Evolutionary conservation across 2,797 vertebrate genomes (phyloP).

Genomic region (Podarcis lilfordi): DNA sequence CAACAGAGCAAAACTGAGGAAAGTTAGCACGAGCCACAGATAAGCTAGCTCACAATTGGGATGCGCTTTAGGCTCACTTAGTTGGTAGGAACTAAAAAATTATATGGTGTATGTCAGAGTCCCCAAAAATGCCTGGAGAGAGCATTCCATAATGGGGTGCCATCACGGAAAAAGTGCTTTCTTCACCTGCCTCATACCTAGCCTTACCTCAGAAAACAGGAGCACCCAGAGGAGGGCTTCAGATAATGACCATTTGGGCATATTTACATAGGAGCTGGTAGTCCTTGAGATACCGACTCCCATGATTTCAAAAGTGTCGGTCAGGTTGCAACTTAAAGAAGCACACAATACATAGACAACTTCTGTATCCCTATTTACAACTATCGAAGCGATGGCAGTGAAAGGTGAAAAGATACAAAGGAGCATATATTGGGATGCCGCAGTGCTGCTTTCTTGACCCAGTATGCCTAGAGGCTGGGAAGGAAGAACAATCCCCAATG

Average conservation of each 20-base stretch:
- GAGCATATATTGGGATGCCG: background rate
- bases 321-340: background rate
- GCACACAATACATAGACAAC: background rate
- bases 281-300: background rate
- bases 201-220: background rate
- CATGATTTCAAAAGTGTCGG: background rate
- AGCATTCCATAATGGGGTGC: background rate
- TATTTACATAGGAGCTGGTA: background rate
- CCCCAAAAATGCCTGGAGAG: background rate
- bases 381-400: background rate
- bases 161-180: background rate
- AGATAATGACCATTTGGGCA: background rate
- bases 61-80: background rate
- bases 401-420: background rate
- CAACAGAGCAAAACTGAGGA: background rate
- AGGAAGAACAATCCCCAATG: background rate
- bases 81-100: background rate
- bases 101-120: background rate
- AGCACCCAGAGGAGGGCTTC: background rate
- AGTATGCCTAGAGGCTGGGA: background rate
- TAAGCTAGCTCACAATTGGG: no score
- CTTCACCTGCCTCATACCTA: background rate
- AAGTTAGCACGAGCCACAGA: background rate
- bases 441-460: background rate
- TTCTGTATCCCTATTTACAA: background rate